A percentile compares a stretch with the other conserved stretches of the same genome.
Conservation (phyloP, 2,113 vertebrate species). For the Pseudopodoces humilis region DNA sequence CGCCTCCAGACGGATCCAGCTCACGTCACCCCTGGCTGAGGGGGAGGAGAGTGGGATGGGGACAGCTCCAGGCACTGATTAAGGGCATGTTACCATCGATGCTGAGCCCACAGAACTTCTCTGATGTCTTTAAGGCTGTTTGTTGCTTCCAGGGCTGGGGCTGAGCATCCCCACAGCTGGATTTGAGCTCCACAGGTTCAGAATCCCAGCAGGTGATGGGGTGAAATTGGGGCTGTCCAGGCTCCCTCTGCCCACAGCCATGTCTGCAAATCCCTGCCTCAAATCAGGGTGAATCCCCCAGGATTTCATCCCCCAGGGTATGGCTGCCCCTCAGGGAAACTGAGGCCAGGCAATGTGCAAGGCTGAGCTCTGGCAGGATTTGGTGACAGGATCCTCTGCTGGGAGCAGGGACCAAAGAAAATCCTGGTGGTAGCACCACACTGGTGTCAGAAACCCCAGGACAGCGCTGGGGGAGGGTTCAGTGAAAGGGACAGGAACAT, state of each 20-base stretch:
- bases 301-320: background rate
- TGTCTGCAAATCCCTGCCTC: background rate
- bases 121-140: background rate
- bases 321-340: background rate
- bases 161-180: background rate
- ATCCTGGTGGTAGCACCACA: rapidly evolving
- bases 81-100: rapidly evolving
- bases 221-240: rapidly evolving
- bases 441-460: background rate
- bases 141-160: background rate
- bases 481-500: rapidly evolving
- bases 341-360: background rate
- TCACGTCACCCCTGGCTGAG: rapidly evolving
- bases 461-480: background rate
- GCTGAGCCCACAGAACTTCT: background rate
- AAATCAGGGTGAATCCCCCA: rapidly evolving
- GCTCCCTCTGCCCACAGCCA: background rate
- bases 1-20: background rate
- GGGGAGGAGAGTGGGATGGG: too few species aligned
- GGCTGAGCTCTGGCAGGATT: background rate
- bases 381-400: rapidly evolving
- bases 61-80: background rate
- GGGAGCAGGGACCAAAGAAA: background rate
- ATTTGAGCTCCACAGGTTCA: background rate
- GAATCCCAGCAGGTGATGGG: background rate